Base-by-base conservation (phyloP, 2,888 invertebrate genomes). In the Melanophora roralis region DNA sequence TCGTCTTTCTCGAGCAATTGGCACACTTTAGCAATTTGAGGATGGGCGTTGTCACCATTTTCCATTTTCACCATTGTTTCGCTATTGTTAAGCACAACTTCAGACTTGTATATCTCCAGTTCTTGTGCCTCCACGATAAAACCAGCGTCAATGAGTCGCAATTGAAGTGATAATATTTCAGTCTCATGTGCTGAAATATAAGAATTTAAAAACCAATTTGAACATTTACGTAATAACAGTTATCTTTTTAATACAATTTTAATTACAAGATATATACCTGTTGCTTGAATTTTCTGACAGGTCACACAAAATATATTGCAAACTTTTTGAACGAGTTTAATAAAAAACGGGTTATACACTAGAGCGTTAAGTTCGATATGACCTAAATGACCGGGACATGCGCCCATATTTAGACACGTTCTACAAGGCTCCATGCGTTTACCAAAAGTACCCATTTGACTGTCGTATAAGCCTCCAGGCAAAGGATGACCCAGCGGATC, bases 331-430 rank as follows among this genome's bases (percentile, higher is more conserved):
- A 98, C 91, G 34, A 93, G 92, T 85, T 94, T 94, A 81, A 95
- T 94, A 86, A 97, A 97, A 55, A 99, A 87, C 0, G 99, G 98
- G 91, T 99, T 98, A 73, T 96, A 94, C 0, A 97, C 95, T 0
- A 97, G 94, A 11, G 98, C 90, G 0, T 97, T 96, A 1, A 99
- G 91, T 83, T 95, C 95, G 81, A 99, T 97, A 87, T 98, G 97
- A 0, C 99, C 99, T 89, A 97, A 94, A 90, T 99, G 99, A 0
- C 99, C 99, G 0, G 95, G 93, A 87, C 98, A 98, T 81, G 92
- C 91, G 7, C 92, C 87, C 51, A 92, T 88, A 16, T 91, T 92
- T 9, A 92, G 92, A 86, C 98, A 99, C 7, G 97, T 98, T 3
- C 91, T 91, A 88, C 98, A 99, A 0, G 93, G 91, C 78, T 96